Evolutionary conservation across 2,797 vertebrate genomes (phyloP), one percentile per base, ranked within the genome.

Genomic region (Pempheris klunzingeri): DNA sequence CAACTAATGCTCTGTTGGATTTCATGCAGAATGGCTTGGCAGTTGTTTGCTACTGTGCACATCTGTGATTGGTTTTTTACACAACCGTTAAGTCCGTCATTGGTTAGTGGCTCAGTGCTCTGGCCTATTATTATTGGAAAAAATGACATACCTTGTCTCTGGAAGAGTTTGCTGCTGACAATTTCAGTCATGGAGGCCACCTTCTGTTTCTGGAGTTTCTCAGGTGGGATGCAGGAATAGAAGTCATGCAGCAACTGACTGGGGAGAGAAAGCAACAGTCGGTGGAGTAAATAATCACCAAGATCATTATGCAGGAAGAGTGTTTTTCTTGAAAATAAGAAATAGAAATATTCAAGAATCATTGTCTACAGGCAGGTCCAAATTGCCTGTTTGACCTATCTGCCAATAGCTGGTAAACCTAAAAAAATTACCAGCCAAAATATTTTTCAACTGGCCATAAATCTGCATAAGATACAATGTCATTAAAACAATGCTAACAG

Each of bases 101-200:
- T 72, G 28, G 53, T 61, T 54, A 4, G 44, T 7, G 38, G 52
- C 38, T 52, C 10, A 52, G 9, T 18, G 50, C 46, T 17, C 11
- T 63, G 49, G 26, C 1, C 28, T 77, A 13, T 18, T 74, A 13
- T 18, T 74, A 63, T 14, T 34, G 49, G 13, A 30, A 39, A 68
- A 62, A 57, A 14, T 10, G 53, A 80, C 87, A 26, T 88, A 99
- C 98, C 98, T 96, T 97, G 96, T 82, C 87, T 97, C 88, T 95
- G 96, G 84, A 99, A 99, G 77, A 99, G 95, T 59, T 95, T 95
- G 91, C 98, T 99, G 87, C 87, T 91, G 49, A 99, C 97, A 0
- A 99, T 98, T 92, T 99, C 97, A 43, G 96, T 98, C 98, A 99
- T 97, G 78, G 98, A 99, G 62, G 95, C 89, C 50, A 99, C 96